These are phyloP conservation scores for Drosophila silvestris DNA, from an alignment of 2,888 invertebrate genomes.

Conservation along the genomic window DNA sequence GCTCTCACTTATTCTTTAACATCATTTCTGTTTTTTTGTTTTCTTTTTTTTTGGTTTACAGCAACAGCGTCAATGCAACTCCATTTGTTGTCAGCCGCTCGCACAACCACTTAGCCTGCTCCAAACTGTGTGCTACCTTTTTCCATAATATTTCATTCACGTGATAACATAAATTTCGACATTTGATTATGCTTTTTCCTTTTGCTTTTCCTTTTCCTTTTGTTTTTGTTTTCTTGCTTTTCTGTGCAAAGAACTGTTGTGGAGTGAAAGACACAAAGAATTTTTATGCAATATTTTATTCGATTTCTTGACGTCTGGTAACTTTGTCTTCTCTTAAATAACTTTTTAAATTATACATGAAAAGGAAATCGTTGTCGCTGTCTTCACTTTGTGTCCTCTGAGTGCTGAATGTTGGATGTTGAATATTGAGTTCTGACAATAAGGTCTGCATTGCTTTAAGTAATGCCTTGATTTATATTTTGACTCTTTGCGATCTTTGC, in stretches of 20 bases:
- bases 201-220: neutral
- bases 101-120: neutral
- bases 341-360: slow-evolving; percentile 39
- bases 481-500: neutral
- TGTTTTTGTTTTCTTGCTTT: neutral
- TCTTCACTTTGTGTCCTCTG: slow-evolving; percentile 17
- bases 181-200: slow-evolving; percentile 15
- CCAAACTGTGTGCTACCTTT: slow-evolving; percentile 7
- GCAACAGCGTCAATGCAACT: slow-evolving; percentile 2
- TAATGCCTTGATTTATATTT: slow-evolving; percentile 29
- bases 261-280: neutral
- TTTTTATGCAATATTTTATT: slow-evolving; percentile 25
- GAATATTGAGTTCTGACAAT: slow-evolving; percentile 16
- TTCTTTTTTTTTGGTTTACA: neutral
- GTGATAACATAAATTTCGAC: slow-evolving; percentile 22
- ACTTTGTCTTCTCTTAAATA: slow-evolving; percentile 35
- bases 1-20: neutral
- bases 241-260: neutral
- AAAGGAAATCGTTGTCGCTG: slow-evolving; percentile 21
- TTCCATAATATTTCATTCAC: slow-evolving; percentile 8
- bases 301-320: slow-evolving; percentile 23
- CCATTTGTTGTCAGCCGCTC: neutral
- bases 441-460: slow-evolving; percentile 18
- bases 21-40: neutral
- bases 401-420: slow-evolving; percentile 2